Evolutionary conservation across 2,113 vertebrate genomes (phyloP).

Genomic region (Chaetorhynchus papuensis): DNA sequence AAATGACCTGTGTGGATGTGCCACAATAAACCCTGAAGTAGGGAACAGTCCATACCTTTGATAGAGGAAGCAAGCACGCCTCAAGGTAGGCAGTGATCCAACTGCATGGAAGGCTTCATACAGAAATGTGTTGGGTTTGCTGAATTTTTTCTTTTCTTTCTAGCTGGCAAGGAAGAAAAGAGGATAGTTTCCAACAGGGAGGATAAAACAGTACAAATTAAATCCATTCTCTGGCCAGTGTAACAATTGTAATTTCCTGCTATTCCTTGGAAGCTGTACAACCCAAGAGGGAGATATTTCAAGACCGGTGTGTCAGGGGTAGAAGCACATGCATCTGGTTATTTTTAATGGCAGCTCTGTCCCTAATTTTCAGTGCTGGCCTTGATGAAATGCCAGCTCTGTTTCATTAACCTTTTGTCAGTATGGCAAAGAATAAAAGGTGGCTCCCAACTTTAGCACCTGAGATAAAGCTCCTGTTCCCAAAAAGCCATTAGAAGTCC

Average conservation of each 20-base stretch:
- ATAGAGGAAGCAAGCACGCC: not conserved
- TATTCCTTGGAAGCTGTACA: constrained; percentile 58
- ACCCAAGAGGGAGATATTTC: constrained; percentile 58
- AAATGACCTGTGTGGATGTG: not conserved
- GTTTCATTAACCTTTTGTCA: constrained; percentile 33
- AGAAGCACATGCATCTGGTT: constrained; percentile 50
- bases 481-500: not conserved
- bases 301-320: constrained; percentile 46
- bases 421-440: not conserved
- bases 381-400: constrained; percentile 42
- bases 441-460: not conserved
- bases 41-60: not conserved
- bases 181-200: constrained; percentile 54
- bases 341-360: constrained; percentile 58
- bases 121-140: constrained; percentile 21
- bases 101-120: not conserved
- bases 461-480: not conserved
- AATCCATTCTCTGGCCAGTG: constrained; percentile 61
- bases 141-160: not conserved
- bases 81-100: not conserved
- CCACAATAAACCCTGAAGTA: not conserved
- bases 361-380: constrained; percentile 42
- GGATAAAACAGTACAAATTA: constrained; percentile 66
- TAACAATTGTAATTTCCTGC: constrained; percentile 67
- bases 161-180: constrained; percentile 19